Evolutionary conservation across 2,888 invertebrate genomes (phyloP).

Genomic region (Ceraclea dissimilis): DNA sequence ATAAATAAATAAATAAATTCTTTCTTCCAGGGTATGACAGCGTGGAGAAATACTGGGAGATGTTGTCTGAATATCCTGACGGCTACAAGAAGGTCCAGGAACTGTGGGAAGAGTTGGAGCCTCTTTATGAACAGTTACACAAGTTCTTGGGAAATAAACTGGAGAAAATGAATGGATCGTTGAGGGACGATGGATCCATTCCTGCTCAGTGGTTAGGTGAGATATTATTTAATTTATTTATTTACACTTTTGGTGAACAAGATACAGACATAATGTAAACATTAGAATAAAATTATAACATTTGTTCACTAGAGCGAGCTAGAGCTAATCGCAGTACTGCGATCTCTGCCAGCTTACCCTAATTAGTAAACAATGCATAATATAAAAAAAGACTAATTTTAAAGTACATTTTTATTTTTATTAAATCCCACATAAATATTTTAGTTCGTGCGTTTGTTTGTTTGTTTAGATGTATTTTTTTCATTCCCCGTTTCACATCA

Average conservation of each 20-base stretch:
- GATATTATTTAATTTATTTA: too few relatives aligned
- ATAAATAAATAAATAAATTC: too few relatives aligned
- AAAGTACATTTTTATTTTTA: neutral
- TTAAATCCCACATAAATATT: neutral
- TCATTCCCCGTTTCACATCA: too few relatives aligned
- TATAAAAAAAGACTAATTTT: neutral
- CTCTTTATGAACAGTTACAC: constrained; percentile 48
- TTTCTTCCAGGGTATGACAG: constrained; percentile 35
- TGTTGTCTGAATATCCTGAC: constrained; percentile 44
- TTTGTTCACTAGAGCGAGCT: too few relatives aligned
- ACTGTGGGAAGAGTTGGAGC: constrained; percentile 48
- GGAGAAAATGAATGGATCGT: constrained; percentile 42
- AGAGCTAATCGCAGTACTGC: too few relatives aligned
- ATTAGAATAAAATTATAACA: too few relatives aligned
- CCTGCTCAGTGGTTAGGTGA: constrained; percentile 49
- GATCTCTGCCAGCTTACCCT: too few relatives aligned
- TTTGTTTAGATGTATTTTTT: too few relatives aligned
- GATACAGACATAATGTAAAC: neutral
- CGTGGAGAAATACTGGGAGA: constrained; percentile 51
- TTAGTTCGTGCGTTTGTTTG: too few relatives aligned
- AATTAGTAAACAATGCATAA: neutral
- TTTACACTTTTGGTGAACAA: too few relatives aligned
- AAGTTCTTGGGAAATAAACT: constrained; percentile 45
- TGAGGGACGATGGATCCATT: constrained; percentile 34
- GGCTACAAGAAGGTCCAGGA: constrained; percentile 45